Evolutionary conservation across 2,888 invertebrate species (phyloP).

Genomic region (Steromphala cineraria): DNA sequence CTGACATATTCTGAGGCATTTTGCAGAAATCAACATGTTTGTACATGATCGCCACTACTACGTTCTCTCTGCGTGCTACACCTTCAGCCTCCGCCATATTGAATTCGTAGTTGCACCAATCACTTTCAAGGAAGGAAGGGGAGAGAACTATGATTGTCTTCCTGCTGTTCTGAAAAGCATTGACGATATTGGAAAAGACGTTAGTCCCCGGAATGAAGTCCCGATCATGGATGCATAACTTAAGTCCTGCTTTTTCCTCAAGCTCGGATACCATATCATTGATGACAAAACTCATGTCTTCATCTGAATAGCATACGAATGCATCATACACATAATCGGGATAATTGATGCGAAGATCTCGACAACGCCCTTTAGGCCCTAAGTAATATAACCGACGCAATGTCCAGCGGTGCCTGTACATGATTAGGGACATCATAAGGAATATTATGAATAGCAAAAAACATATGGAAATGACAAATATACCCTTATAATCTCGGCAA

Average conservation of each 20-base stretch:
- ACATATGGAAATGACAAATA: not conserved
- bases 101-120: not conserved
- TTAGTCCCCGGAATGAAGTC: not conserved
- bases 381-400: not conserved
- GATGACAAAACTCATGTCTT: not conserved
- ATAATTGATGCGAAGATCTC: not conserved
- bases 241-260: not conserved
- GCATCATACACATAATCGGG: not conserved
- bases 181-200: not conserved
- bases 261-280: not conserved
- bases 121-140: not conserved
- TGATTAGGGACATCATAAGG: not conserved
- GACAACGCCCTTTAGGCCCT: not conserved
- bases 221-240: not conserved
- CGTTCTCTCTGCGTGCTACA: not conserved
- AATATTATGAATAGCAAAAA: not conserved
- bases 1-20: not conserved
- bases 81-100: not conserved
- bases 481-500: not conserved
- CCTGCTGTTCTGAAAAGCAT: not conserved
- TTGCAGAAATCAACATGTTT: not conserved
- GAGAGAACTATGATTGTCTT: slow-evolving; percentile 6
- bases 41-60: not conserved
- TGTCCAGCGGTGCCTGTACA: not conserved
- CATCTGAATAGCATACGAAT: not conserved